Evolutionary conservation across 1,140 invertebrate species (phyloP), one percentile per base, ranked within the genome.

Genomic region (Drosophila mayri): DNA sequence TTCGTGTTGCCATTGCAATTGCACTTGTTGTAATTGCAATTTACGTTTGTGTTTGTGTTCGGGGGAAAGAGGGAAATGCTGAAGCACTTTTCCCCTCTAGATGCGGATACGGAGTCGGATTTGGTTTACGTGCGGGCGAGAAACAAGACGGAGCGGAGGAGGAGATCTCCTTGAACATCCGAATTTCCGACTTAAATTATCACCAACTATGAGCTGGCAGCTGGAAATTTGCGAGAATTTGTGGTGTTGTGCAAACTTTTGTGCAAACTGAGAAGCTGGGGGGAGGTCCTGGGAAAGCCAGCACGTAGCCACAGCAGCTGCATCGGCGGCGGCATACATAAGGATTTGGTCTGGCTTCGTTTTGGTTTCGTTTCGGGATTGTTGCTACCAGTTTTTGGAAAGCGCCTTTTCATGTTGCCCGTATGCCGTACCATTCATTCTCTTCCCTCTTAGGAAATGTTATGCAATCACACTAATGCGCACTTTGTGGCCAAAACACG

Each of bases 381-480:
- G 78, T 76, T 79, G 28, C 46, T 18, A 43, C 44, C 63, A 61
- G 67, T 59, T 61, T 50, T 57, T 22, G 37, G 44, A 41, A 41
- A 50, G 55, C 37, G 46, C 46, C 32, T 50, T 30, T 61, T 44
- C 54, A 66, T 82, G 70, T 79, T 37, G 32, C 32, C 35, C 18
- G 8, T 52, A 55, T 82, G 66, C 72, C 20, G 32, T 3, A 16
- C 32, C 12, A 18, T 35, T 20, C 32, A 22, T 14, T 32, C 41
- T 9, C 10, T 25, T 30, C 3, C 22, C 30, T n/a, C 32, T 38
- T 20, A 11, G 60, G 43, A 79, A 75, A 79, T 85, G 78, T 90
- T 90, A 79, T 90, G 85, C 81, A 90, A 90, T 90, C 85, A 90
- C 86, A 85, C 86, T 90, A 90, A 90, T 90, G 85, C 81, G 71